Percentiles rank a stretch among this genome's conserved stretches.
These are phyloP conservation scores for Ophion costatus DNA, from an alignment of 2,888 invertebrate genomes.

Conservation along the genomic window DNA sequence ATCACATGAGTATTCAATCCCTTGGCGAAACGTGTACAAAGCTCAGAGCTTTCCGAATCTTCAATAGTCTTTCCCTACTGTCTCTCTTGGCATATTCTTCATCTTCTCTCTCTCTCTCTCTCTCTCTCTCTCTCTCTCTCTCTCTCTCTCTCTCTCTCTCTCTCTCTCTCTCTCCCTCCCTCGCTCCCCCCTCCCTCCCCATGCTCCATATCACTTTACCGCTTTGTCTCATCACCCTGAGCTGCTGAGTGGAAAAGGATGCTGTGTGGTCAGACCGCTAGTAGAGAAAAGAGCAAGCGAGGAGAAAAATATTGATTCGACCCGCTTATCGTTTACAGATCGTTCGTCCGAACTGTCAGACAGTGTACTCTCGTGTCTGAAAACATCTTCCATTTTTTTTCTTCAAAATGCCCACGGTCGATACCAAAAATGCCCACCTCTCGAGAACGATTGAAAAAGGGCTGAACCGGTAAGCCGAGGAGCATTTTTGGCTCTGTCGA, in stretches of 20 bases:
- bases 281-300: neutral
- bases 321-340: conserved; percentile 34
- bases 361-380: conserved; percentile 22
- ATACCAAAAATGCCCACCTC: neutral
- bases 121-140: neutral
- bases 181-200: neutral
- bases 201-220: conserved; percentile 6
- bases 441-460: neutral
- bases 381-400: conserved; percentile 9
- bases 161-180: neutral
- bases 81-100: conserved; percentile 12
- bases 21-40: neutral
- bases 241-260: conserved; percentile 60
- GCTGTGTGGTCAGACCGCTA: conserved; percentile 51
- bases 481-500: neutral
- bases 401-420: neutral
- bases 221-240: conserved; percentile 33
- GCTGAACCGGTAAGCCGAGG: neutral
- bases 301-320: conserved; percentile 50
- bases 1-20: conserved; percentile 24
- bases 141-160: conserved; percentile 5
- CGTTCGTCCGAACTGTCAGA: neutral
- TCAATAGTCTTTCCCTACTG: neutral
- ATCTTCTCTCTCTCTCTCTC: conserved; percentile 3
- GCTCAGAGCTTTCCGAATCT: neutral